Percentiles rank a stretch among this genome's conserved stretches.
phyloP scores from a whole-genome alignment of 2,797 vertebrate genomes.

The Amblyraja radiata region DNA sequence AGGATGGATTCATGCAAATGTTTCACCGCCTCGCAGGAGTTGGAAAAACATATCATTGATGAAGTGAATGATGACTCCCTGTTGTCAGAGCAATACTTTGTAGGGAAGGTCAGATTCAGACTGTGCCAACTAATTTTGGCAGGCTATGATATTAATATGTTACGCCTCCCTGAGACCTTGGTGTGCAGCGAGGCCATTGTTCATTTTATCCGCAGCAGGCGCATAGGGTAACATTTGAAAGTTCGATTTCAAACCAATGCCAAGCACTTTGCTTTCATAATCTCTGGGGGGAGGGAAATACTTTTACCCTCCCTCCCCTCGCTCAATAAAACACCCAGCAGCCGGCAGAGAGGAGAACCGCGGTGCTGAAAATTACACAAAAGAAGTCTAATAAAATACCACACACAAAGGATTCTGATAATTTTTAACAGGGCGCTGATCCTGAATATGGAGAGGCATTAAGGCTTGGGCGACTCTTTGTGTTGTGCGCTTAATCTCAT shows the following conservation, averaged over 20 bases:
- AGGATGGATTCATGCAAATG: background rate
- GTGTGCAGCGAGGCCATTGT: background rate
- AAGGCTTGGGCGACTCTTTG: background rate
- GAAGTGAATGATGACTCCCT: constrained; percentile 4
- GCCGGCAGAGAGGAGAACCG: background rate
- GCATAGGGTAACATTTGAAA: background rate
- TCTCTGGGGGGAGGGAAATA: background rate
- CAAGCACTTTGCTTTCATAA: background rate
- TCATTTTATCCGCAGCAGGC: constrained; percentile 5
- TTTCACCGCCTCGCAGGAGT: background rate
- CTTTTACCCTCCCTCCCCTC: too few species aligned
- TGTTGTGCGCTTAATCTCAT: background rate
- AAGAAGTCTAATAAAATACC: constrained; percentile 17
- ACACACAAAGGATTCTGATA: constrained; percentile 26
- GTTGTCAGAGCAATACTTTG: background rate
- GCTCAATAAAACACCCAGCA: background rate
- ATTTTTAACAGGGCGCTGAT: constrained; percentile 30
- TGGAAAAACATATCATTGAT: background rate
- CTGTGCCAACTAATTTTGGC: constrained; percentile 21
- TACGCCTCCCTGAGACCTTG: background rate
- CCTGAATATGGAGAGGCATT: background rate
- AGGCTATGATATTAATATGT: background rate
- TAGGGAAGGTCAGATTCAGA: constrained; percentile 26
- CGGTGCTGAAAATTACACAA: background rate
- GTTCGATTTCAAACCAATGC: background rate